Evolutionary conservation across 2,113 vertebrate species (phyloP), one percentile per base, ranked within the genome.

Genomic region (Ciconia boyciana): DNA sequence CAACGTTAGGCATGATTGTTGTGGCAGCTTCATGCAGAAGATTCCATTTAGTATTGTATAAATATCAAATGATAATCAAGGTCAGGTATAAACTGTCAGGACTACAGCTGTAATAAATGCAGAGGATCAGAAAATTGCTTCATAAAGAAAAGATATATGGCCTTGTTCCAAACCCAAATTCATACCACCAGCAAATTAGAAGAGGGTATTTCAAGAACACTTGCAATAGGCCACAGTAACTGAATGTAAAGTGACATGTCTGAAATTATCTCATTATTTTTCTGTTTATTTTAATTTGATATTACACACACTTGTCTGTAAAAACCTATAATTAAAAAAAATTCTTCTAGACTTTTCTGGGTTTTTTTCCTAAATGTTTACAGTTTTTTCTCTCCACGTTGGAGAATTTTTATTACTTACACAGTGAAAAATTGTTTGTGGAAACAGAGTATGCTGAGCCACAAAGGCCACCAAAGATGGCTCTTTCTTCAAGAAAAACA

Each of bases 61-160:
- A 95, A 96, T 93, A 95, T 69, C 76, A 93, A 90, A 94, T 89
- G 44, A 69, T 94, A 95, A 95, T 96, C 96, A 97, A 97, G 95
- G 79, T 97, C 94, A 95, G 92, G 64, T 61, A 79, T 55, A 83
- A 96, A 86, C 93, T 83, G 85, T 80, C 94, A 91, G 78, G 80
- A 71, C 65, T 64, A 48, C 19, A 62, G 81, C 80, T 75, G 70
- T 94, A 94, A 97, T 96, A 95, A 97, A 98, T 94, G 83, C 93
- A 96, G 82, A 91, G 83, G 72, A 96, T 96, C 83, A 96, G 94
- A 97, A 98, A 97, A 97, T 90, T 94, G 74, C 93, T 96, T 97
- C 92, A 93, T 96, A 96, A 93, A 80, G 65, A 85, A 69, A 92
- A 93, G 85, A 92, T 44, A 61, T 46, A 64, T 96, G 91, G 92